Percentiles rank a stretch among this genome's conserved stretches.
Conservation (phyloP, 2,797 vertebrate species). For the Notolepis coatsorum region DNA sequence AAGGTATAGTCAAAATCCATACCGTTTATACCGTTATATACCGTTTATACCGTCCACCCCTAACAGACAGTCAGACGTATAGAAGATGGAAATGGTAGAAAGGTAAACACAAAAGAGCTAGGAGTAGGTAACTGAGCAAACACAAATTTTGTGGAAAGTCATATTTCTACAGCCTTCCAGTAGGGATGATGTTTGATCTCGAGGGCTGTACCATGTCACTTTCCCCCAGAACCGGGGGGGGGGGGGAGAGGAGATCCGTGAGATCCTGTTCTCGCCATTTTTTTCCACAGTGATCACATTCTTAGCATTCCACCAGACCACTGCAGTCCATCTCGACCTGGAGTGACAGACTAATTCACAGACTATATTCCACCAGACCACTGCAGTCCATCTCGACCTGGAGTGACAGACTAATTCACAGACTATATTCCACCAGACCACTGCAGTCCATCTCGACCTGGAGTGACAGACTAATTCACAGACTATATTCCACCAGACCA, state of each 20-base stretch:
- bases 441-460: conserved; percentile 33
- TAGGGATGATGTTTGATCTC: conserved; percentile 11
- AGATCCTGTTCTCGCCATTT: conserved; percentile 33
- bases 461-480: conserved; percentile 32
- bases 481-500: too few relatives aligned
- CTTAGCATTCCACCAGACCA: conserved; percentile 62
- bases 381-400: too few relatives aligned
- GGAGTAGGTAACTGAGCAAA: background rate
- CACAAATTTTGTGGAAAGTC: background rate
- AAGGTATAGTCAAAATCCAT: too few relatives aligned
- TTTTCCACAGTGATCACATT: conserved; percentile 57
- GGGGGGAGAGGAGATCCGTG: conserved; percentile 27
- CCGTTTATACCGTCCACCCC: too few relatives aligned
- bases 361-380: too few relatives aligned
- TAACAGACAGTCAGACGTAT: background rate
- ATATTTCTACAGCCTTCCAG: conserved; percentile 1
- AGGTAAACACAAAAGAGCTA: background rate
- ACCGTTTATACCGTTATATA: too few relatives aligned
- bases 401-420: too few relatives aligned
- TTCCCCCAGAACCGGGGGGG: conserved; percentile 28
- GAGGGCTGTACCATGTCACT: conserved; percentile 22
- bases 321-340: conserved; percentile 33
- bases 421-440: too few relatives aligned
- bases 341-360: conserved; percentile 32
- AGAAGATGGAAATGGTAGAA: background rate